phyloP scores from a whole-genome alignment of 2,113 vertebrate genomes.

The Sylvia atricapilla region DNA sequence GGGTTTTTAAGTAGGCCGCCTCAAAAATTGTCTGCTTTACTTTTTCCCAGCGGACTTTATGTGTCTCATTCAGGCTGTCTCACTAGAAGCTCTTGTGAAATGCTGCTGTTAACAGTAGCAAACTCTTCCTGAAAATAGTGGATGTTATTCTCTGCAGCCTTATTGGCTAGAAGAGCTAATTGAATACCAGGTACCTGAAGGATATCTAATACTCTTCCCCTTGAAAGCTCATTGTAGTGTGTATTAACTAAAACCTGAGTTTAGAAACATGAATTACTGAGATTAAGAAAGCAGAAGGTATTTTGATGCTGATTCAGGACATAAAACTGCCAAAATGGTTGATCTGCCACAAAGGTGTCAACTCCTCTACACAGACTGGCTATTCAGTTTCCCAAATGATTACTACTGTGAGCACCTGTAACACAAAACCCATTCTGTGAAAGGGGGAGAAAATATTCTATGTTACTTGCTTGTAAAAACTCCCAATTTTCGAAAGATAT shows the following conservation, averaged over 20 bases:
- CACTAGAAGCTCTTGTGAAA: background rate
- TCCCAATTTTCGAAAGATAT: background rate
- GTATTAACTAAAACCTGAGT: background rate
- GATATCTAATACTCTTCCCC: background rate
- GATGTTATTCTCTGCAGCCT: background rate
- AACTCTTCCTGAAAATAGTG: background rate
- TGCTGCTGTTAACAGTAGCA: background rate
- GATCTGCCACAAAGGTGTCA: background rate
- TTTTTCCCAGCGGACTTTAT: background rate
- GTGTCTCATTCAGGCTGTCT: background rate
- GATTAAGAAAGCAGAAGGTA: background rate
- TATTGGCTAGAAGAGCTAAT: background rate
- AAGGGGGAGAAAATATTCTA: background rate
- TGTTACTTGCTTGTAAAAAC: background rate
- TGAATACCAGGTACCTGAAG: background rate
- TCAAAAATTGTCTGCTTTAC: background rate
- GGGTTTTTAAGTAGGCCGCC: background rate
- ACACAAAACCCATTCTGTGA: background rate
- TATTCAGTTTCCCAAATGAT: background rate
- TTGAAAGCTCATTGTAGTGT: background rate
- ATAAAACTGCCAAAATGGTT: background rate
- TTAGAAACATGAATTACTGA: background rate
- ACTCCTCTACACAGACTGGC: background rate
- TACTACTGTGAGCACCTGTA: background rate
- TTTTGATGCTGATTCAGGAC: background rate